Evolutionary conservation across 1,140 invertebrate species (phyloP).

Genomic region (Hylaeus volcanicus): DNA sequence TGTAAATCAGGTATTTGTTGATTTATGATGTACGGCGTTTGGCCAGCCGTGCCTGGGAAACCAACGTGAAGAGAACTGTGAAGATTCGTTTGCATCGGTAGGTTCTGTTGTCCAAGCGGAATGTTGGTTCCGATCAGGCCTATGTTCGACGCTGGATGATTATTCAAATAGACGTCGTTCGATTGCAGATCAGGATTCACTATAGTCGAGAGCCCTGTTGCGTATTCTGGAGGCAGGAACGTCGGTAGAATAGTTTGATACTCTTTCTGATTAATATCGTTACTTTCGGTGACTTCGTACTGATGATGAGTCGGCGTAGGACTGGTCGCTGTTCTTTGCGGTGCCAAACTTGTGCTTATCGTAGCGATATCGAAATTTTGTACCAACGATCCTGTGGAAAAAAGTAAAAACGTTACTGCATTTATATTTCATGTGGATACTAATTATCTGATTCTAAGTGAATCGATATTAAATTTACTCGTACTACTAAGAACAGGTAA

Average conservation of each 20-base stretch:
- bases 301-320: constrained; percentile 61
- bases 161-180: constrained; percentile 67
- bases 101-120: constrained; percentile 64
- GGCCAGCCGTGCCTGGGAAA: constrained; percentile 56
- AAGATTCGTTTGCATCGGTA: constrained; percentile 74
- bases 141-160: constrained; percentile 56
- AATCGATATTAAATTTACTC: too few relatives aligned
- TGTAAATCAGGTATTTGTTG: constrained; percentile 70
- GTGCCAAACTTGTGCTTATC: constrained; percentile 50
- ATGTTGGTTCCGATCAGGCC: constrained; percentile 61
- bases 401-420: too few relatives aligned
- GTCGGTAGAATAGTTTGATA: constrained; percentile 62
- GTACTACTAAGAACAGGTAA: too few relatives aligned
- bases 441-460: too few relatives aligned
- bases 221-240: constrained; percentile 63
- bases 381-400: constrained; percentile 35
- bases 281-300: constrained; percentile 74
- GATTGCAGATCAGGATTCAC: constrained; percentile 66
- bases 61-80: constrained; percentile 72
- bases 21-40: constrained; percentile 52
- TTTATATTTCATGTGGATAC: too few relatives aligned
- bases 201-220: constrained; percentile 59
- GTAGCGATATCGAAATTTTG: constrained; percentile 52
- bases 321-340: constrained; percentile 61
- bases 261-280: constrained; percentile 64